Conservation (phyloP, 2,797 vertebrate species). For the Craterocephalus amniculus region DNA sequence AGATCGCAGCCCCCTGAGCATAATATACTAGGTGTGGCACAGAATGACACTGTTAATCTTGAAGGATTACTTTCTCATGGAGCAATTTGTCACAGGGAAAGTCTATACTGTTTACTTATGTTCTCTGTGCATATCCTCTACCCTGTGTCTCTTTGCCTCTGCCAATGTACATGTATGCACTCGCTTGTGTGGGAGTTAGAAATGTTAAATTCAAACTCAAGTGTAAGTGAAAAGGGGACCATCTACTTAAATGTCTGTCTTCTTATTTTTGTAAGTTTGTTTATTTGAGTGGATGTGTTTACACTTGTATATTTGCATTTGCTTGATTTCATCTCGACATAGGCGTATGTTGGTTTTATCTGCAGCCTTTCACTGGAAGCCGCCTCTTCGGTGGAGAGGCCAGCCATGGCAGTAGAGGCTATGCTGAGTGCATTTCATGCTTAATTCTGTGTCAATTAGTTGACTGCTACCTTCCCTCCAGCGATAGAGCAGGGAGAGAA, state of each 20-base stretch:
- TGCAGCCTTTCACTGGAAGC: slow-evolving; percentile 65
- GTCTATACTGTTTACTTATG: slow-evolving; percentile 62
- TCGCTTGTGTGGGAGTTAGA: slow-evolving; percentile 65
- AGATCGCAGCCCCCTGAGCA: slow-evolving; percentile 59
- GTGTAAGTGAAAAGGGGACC: slow-evolving; percentile 68
- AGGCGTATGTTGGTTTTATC: slow-evolving; percentile 49
- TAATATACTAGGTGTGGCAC: slow-evolving; percentile 69
- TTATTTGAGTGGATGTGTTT: slow-evolving; percentile 53
- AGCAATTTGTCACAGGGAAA: slow-evolving; percentile 70
- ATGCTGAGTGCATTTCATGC: slow-evolving; percentile 95
- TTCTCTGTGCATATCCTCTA: slow-evolving; percentile 53
- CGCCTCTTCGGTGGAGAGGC: slow-evolving; percentile 69
- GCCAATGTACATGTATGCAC: slow-evolving; percentile 43
- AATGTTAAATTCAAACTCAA: slow-evolving; percentile 59
- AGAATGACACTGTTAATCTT: slow-evolving; percentile 77
- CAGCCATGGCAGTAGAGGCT: slow-evolving; percentile 83
- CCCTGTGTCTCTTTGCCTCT: slow-evolving; percentile 26
- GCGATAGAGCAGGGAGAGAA: slow-evolving; percentile 88
- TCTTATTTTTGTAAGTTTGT: slow-evolving; percentile 13
- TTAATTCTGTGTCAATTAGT: slow-evolving; percentile 99
- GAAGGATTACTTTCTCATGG: slow-evolving; percentile 76
- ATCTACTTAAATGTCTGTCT: slow-evolving; percentile 72
- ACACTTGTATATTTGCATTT: slow-evolving; percentile 57
- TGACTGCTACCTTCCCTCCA: slow-evolving; percentile 97
- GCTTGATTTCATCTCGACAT: slow-evolving; percentile 66